Evolutionary conservation across 2,888 invertebrate genomes (phyloP), one percentile per base, ranked within the genome.

Genomic region (Coleophora deauratella): DNA sequence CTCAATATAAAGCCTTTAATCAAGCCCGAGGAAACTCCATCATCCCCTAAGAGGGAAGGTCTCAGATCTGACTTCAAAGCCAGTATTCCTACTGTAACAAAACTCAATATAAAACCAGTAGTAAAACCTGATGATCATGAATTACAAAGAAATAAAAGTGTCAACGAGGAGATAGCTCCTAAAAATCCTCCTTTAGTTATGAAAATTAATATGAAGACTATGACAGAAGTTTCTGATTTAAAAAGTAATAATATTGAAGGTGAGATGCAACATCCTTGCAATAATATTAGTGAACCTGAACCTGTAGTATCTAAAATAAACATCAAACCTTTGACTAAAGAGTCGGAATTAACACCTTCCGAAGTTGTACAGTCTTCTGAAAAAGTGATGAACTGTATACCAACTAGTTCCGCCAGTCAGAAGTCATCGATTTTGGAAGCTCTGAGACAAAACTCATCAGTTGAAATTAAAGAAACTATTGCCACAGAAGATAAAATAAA

Each of bases 41-140:
- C 66, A 42, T 84, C 84, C 31, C 81, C 81, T 42, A 84, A 80
- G 59, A 80, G 70, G 50, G 80, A 73, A 42, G 59, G 55, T 44
- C 54, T 57, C 49, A 79, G 64, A 49, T 49, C 45, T 41, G 67
- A 70, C 43, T 37, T 44, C 12, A 64, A 59, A 40, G 47, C 64
- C 11, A 52, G 55, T 51, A 68, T 76, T 47, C 80, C 82, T 46
- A 52, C 72, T 46, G 66, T 85, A 11, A 78, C 81, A 42, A 86
- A 82, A 61, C 52, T 85, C 40, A 80, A 81, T 52, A 88, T 87
- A 40, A 87, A 87, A 62, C 87, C 87, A 36, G 66, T 87, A 39
- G 47, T 85, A 9, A 86, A 84, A 61, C 87, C 84, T 35, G 78
- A 76, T 34, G 76, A 77, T 43, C 38, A 44, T 38, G 68, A 67